Conservation (phyloP, 2,888 invertebrate species). For the Pollenia angustigena region DNA sequence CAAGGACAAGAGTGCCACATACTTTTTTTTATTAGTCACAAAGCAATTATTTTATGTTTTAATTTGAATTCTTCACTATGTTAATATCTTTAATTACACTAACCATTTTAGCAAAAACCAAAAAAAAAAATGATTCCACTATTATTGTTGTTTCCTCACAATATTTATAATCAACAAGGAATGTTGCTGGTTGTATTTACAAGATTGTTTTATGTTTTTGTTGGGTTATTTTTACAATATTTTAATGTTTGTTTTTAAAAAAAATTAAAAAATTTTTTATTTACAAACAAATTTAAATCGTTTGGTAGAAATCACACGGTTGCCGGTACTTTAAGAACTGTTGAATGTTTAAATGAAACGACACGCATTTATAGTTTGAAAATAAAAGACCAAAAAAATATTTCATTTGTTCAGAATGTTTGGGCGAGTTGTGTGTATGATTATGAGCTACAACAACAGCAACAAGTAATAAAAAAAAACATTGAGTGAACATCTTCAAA, state of each 20-base stretch:
- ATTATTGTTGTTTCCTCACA: slow-evolving; percentile 4
- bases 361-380: slow-evolving; percentile 72
- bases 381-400: slow-evolving; percentile 52
- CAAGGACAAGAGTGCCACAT: slow-evolving; percentile 35
- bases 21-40: slow-evolving; percentile 24
- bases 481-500: slow-evolving; percentile 40
- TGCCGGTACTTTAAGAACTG: slow-evolving; percentile 70
- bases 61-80: slow-evolving; percentile 41
- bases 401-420: slow-evolving; percentile 52
- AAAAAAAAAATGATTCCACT: slow-evolving; percentile 36
- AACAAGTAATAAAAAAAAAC: neutral
- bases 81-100: slow-evolving; percentile 60
- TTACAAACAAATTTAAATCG: slow-evolving; percentile 11
- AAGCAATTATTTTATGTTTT: slow-evolving; percentile 36
- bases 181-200: slow-evolving; percentile 19
- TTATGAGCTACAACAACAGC: slow-evolving; percentile 12
- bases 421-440: slow-evolving; percentile 11
- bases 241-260: neutral
- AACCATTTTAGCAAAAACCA: slow-evolving; percentile 62
- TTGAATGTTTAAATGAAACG: slow-evolving; percentile 61
- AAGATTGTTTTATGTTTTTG: slow-evolving; percentile 37
- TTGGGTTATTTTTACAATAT: slow-evolving; percentile 33
- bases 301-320: slow-evolving; percentile 54
- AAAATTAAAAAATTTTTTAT: neutral
- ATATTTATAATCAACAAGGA: slow-evolving; percentile 30